Base-by-base conservation (phyloP, 2,888 invertebrate genomes). In the Caradrina kadenii region DNA sequence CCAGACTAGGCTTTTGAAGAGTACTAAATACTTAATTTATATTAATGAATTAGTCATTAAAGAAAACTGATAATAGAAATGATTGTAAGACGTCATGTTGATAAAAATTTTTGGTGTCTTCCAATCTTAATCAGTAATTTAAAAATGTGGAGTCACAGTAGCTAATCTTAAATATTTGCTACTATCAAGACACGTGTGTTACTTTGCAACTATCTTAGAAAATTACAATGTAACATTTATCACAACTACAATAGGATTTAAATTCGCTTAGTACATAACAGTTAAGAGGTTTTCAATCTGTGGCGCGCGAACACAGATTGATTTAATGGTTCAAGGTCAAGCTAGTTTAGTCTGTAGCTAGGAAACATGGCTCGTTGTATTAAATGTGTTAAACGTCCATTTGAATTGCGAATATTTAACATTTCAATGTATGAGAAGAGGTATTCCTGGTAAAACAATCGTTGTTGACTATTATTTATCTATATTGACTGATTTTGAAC, bases 261-360 rank as follows among this genome's bases (percentile, higher is more conserved):
- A 49, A 55, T 49, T 73, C 13, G 19, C 35, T 19, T 58, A 22
- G 0, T 22, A 31, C 19, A 15, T 3, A 15, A 21, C 2, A 17
- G 17, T 60, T 11, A 35, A 5, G 11, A 19, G 0, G 5, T 61
- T 56, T 58, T 3, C 22, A 68, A 59, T 48, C 55, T 35, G 17
- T n/a, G 50, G 63, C 64, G 45, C 64, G 45, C 35, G 69, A 73
- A 50, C 60, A 55, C n/a, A 52, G 58, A 76, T 61, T 60, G 70
- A 62, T 69, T 79, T 74, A 31, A 42, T 13, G 55, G 39, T 78
- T 58, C 73, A 81, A 81, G 81, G 80, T 63, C 68, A 68, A 22
- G 10, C 21, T 26, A 7, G 55, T 68, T 72, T 10, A 45, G 11
- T 50, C 49, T 52, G 17, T 22, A 19, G 45, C 22, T 58, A 19